Evolutionary conservation across 2,797 vertebrate species (phyloP).

Genomic region (Mormyrops boulengeri): DNA sequence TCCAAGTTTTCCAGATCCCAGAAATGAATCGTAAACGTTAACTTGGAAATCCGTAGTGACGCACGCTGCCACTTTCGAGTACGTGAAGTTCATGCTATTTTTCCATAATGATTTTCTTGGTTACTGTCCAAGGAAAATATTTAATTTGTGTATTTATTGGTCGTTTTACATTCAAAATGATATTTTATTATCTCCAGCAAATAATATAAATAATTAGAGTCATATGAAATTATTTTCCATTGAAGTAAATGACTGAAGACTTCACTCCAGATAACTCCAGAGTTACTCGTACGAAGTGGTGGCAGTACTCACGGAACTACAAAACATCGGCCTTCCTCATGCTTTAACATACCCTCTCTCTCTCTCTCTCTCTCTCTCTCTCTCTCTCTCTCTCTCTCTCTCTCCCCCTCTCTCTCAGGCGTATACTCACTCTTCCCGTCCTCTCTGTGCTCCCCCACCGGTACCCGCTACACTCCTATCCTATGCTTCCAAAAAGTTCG

Average conservation of each 20-base stretch:
- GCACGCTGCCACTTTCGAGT: not conserved
- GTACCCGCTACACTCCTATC: not conserved
- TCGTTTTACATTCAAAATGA: not conserved
- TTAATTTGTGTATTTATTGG: not conserved
- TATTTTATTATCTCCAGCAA: constrained; percentile 3
- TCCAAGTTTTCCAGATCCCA: not conserved
- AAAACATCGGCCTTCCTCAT: not conserved
- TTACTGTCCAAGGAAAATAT: not conserved
- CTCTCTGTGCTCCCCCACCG: not conserved
- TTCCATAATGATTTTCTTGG: constrained; percentile 2
- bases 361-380: not conserved
- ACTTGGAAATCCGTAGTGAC: not conserved
- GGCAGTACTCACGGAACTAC: not conserved
- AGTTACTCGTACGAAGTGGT: not conserved
- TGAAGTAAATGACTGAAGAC: not conserved
- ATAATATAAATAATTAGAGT: not conserved
- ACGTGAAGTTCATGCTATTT: constrained; percentile 16
- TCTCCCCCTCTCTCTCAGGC: not conserved
- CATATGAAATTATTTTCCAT: not conserved
- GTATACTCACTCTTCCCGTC: not conserved
- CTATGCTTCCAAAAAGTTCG: not conserved
- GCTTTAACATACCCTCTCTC: not conserved
- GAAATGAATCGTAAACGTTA: not conserved
- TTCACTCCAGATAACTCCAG: not conserved
- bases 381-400: not conserved